Base-by-base conservation (phyloP, 2,113 vertebrate species). In the Zosterops hypoxanthus region DNA sequence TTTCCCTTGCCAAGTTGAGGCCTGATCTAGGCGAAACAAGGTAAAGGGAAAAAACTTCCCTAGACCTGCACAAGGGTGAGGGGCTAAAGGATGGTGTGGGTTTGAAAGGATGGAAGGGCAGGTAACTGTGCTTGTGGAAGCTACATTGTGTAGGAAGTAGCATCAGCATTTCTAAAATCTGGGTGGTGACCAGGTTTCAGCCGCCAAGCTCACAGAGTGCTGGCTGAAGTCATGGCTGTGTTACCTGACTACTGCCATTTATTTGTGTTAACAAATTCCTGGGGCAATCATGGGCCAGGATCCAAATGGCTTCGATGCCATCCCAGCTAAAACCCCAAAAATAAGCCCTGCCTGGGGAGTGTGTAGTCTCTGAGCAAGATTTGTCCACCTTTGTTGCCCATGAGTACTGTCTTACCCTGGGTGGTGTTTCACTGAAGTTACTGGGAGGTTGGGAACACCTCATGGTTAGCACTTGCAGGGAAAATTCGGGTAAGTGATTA, bases 321-420 rank as follows among this genome's bases (percentile, higher is more conserved):
- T 65, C n/a, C 8, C 13, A 86, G n/a, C 18, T 64, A 85, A 86
- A 91, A 36, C 3, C 5, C 29, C 6, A 4, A 9, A 82, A 60
- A 34, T 19, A 92, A 66, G 18, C 26, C 29, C 13, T 88, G n/a
- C 41, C 46, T 75, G 25, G 15, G 42, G 42, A 69, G 29, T 22
- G 24, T 7, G 15, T 1, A 1, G 24, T 66, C 16, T 90, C 25
- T 20, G 24, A 80, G 56, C 8, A 55, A 47, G 31, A 20, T 50
- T 66, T 86, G 22, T 29, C 39, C 33, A 23, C 8, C 21, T 31
- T 59, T 69, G 13, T 21, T 49, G 29, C 42, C 26, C 31, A 1
- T 4, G 20, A 91, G 10, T 0, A 0, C 46, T 42, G n/a, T 44
- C 33, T 72, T 66, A 24, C 11, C 29, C 42, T 61, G 11, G 0